A percentile compares a stretch with the other conserved stretches of the same genome.
Conservation (phyloP, 2,113 vertebrate genomes). For the Lophius piscatorius region DNA sequence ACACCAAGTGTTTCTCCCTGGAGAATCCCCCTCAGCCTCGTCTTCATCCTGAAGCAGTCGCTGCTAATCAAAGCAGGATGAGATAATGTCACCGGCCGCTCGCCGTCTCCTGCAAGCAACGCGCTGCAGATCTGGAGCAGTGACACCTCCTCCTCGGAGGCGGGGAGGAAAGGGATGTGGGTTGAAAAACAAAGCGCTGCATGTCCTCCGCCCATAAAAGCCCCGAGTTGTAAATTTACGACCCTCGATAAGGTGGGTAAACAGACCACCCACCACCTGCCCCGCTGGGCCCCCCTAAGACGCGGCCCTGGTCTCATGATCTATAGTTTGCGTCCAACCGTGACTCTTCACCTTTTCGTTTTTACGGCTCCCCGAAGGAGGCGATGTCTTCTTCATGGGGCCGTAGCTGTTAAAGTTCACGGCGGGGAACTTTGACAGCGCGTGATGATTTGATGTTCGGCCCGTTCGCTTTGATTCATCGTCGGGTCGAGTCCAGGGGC, state of each 20-base stretch:
- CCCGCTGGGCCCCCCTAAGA: background rate
- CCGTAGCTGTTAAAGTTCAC: slow-evolving; percentile 48
- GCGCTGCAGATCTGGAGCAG: too few relatives aligned
- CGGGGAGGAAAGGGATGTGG: slow-evolving; percentile 16
- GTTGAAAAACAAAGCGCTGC: slow-evolving; percentile 12
- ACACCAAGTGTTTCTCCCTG: background rate
- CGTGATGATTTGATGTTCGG: slow-evolving; percentile 26
- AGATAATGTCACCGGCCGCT: too few relatives aligned
- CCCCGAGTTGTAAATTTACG: slow-evolving; percentile 34
- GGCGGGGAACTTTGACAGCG: slow-evolving; percentile 32
- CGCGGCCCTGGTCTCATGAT: slow-evolving; percentile 1
- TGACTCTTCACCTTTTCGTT: slow-evolving; percentile 29
- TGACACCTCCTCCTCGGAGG: slow-evolving; percentile 9
- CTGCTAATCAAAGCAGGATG: slow-evolving; percentile 31
- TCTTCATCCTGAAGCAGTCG: slow-evolving; percentile 56
- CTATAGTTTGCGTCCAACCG: slow-evolving; percentile 2
- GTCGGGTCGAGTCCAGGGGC: slow-evolving; percentile 11
- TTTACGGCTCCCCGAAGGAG: slow-evolving; percentile 33
- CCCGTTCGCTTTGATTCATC: slow-evolving; percentile 17
- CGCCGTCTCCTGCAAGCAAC: too few relatives aligned
- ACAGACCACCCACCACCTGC: slow-evolving; percentile 42
- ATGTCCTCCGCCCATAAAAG: slow-evolving; percentile 23
- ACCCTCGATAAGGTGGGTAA: slow-evolving; percentile 30
- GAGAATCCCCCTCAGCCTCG: slow-evolving; percentile 7
- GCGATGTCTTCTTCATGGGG: slow-evolving; percentile 37